These are phyloP conservation scores for Rhadinocentrus ornatus DNA, from an alignment of 2,797 vertebrate species.

Conservation along the genomic window DNA sequence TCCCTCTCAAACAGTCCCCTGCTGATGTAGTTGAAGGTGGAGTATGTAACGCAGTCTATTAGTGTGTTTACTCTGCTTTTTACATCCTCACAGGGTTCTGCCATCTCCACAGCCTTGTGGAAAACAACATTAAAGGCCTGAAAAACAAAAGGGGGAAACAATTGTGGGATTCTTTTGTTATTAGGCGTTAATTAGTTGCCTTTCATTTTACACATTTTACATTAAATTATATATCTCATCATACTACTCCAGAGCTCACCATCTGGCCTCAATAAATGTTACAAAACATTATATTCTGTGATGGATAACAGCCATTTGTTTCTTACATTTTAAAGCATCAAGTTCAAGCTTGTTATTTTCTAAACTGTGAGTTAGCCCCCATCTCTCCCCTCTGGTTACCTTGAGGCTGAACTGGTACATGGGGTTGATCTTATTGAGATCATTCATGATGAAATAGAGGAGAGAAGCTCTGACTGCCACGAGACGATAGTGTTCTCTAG, in stretches of 20 bases:
- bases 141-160: slow-evolving; percentile 2
- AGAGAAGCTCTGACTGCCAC: slow-evolving; percentile 85
- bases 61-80: slow-evolving; percentile 79
- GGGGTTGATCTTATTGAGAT: slow-evolving; percentile 89
- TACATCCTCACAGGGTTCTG: slow-evolving; percentile 78
- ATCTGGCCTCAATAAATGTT: not conserved
- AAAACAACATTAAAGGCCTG: slow-evolving; percentile 87
- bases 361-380: not conserved
- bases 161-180: not conserved
- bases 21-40: slow-evolving; percentile 85
- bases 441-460: slow-evolving; percentile 88
- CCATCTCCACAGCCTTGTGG: slow-evolving; percentile 83
- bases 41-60: slow-evolving; percentile 82
- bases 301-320: not conserved
- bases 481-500: slow-evolving; percentile 83
- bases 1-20: slow-evolving; percentile 84
- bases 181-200: not conserved
- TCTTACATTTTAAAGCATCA: not conserved
- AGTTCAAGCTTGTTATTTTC: not conserved
- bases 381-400: slow-evolving; percentile 43
- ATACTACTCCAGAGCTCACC: not conserved
- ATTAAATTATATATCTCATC: slow-evolving; percentile 3
- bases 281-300: not conserved
- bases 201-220: not conserved
- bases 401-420: slow-evolving; percentile 87